These are phyloP conservation scores for Helarctos malayanus DNA, from an alignment of 2,797 vertebrate genomes.

Conservation along the genomic window DNA sequence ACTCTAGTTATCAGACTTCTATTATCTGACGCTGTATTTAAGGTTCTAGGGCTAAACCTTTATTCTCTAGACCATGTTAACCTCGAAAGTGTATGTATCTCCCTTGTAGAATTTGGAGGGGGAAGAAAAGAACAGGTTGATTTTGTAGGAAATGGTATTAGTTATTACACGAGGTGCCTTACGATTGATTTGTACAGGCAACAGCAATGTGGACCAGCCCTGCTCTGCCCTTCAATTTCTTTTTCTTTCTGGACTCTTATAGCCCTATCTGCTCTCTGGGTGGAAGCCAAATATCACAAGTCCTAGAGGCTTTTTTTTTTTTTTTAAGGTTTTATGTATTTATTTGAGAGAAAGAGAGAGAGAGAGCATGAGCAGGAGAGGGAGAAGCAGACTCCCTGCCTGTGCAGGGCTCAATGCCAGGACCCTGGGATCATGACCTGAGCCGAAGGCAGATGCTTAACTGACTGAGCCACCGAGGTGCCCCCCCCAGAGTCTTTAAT, in stretches of 20 bases:
- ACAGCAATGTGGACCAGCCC: no score
- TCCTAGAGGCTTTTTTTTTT: not conserved
- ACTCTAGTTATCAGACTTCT: not conserved
- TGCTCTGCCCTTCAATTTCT: not conserved
- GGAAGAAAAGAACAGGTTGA: not conserved
- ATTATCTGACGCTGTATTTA: not conserved
- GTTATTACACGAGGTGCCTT: not conserved
- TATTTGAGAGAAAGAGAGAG: no score
- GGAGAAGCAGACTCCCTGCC: no score
- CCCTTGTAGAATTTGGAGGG: not conserved
- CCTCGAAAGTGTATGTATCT: not conserved
- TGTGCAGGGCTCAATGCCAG: no score
- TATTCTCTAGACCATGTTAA: not conserved
- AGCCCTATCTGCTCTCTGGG: not conserved
- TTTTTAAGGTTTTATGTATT: no score
- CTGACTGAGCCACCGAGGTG: no score
- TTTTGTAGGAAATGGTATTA: not conserved
- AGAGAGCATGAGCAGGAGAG: no score
- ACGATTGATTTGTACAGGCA: not conserved
- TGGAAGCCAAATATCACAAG: not conserved
- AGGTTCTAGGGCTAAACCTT: not conserved
- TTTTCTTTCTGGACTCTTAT: not conserved
- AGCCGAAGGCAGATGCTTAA: no score
- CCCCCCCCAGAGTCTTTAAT: not conserved
- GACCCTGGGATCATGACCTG: no score